Evolutionary conservation across 2,888 invertebrate genomes (phyloP).

Genomic region (Lissonota sp.): DNA sequence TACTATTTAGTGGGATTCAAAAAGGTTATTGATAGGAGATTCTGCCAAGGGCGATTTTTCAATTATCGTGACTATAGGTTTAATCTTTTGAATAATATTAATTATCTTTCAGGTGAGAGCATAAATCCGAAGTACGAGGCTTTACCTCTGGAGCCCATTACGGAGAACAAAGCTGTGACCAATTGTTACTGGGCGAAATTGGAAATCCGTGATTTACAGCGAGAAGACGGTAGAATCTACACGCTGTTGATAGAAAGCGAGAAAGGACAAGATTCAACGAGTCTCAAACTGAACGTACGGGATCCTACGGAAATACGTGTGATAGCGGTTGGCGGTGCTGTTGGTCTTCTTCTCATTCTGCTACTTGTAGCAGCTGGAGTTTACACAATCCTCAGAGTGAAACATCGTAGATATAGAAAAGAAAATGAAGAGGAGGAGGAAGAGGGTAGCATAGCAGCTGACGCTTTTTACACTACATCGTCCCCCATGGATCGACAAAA

Average conservation of each 20-base stretch:
- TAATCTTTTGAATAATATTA: not conserved
- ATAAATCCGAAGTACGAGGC: constrained; percentile 82
- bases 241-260: constrained; percentile 94
- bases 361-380: constrained; percentile 76
- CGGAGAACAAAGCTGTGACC: constrained; percentile 78
- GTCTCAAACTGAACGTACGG: constrained; percentile 77
- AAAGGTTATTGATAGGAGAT: not conserved
- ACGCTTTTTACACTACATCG: constrained; percentile 76
- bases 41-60: too few relatives aligned
- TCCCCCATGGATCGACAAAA: constrained; percentile 63
- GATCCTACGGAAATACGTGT: constrained; percentile 80
- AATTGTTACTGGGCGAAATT: constrained; percentile 94
- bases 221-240: constrained; percentile 94
- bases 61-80: too few relatives aligned
- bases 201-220: constrained; percentile 89
- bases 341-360: constrained; percentile 76
- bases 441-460: constrained; percentile 82
- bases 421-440: constrained; percentile 73
- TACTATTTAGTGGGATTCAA: not conserved
- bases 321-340: constrained; percentile 78
- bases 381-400: constrained; percentile 75
- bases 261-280: constrained; percentile 89
- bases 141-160: constrained; percentile 79
- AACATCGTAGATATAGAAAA: constrained; percentile 75
- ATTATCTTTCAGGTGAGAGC: constrained; percentile 75